A percentile compares a stretch with the other conserved stretches of the same genome.
These are phyloP conservation scores for Sinopyrophorus schimmeli DNA, from an alignment of 2,888 invertebrate genomes.

Conservation along the genomic window DNA sequence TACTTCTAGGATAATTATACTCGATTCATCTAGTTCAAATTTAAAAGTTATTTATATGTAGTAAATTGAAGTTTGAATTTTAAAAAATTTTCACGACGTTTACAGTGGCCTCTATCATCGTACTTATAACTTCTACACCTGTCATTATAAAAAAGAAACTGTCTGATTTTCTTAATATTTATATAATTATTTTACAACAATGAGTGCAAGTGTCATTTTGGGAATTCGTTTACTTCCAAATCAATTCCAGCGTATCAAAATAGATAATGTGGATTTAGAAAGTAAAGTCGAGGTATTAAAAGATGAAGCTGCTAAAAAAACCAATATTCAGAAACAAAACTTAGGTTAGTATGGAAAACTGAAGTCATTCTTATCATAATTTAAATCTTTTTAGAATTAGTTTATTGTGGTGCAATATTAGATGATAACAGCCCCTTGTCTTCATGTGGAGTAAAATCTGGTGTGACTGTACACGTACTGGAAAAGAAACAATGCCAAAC, in stretches of 20 bases:
- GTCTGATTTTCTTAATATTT: not conserved
- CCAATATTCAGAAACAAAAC: conserved; percentile 60
- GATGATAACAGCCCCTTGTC: conserved; percentile 64
- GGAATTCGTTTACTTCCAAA: conserved; percentile 59
- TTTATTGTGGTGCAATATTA: conserved; percentile 72
- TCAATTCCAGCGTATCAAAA: conserved; percentile 59
- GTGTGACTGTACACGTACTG: conserved; percentile 62
- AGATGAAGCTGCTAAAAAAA: conserved; percentile 61
- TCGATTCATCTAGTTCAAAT: too few species aligned
- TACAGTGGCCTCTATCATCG: too few species aligned
- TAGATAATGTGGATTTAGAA: conserved; percentile 65
- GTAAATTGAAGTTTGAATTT: too few species aligned
- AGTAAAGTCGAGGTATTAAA: conserved; percentile 64
- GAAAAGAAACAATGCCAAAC: conserved; percentile 54
- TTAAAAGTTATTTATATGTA: too few species aligned
- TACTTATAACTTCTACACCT: too few species aligned
- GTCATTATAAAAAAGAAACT: too few species aligned
- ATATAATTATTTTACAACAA: too few species aligned
- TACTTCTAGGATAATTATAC: too few species aligned
- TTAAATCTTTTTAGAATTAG: conserved; percentile 58
- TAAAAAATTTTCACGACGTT: too few species aligned
- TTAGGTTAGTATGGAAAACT: conserved; percentile 55
- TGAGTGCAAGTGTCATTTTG: conserved; percentile 47
- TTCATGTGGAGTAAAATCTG: conserved; percentile 65
- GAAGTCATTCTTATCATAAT: conserved; percentile 1